phyloP scores from a whole-genome alignment of 2,888 invertebrate species.

The Esperia sulphurella region DNA sequence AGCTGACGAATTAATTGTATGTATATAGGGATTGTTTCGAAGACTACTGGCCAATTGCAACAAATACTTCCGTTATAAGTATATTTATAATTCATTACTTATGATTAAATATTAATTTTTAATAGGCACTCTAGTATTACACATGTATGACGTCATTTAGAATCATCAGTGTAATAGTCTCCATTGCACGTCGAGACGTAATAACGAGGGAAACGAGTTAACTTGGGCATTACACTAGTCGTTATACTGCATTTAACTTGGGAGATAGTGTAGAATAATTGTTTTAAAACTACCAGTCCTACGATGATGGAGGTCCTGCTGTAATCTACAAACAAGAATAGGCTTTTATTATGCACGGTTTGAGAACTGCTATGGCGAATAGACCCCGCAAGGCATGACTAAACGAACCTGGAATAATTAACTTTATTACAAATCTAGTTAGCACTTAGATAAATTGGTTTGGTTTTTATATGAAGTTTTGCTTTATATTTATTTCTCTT shows the following conservation, averaged over 20 bases:
- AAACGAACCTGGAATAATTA: too few relatives aligned
- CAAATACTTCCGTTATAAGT: too few relatives aligned
- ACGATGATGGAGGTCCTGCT: slow-evolving; percentile 23
- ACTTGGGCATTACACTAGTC: slow-evolving; percentile 8
- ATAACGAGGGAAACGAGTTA: slow-evolving; percentile 2
- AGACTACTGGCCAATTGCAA: too few relatives aligned
- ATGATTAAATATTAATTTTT: too few relatives aligned
- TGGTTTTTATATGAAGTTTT: too few relatives aligned
- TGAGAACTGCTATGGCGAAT: not conserved
- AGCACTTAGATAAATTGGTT: too few relatives aligned
- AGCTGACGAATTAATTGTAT: too few relatives aligned
- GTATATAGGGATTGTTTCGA: too few relatives aligned
- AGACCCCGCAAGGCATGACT: not conserved
- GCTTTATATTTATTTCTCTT: too few relatives aligned
- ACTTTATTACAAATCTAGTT: too few relatives aligned
- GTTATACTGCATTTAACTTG: slow-evolving; percentile 20
- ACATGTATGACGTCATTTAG: not conserved
- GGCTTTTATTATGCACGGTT: not conserved
- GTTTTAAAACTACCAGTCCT: slow-evolving; percentile 29
- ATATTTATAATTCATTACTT: too few relatives aligned
- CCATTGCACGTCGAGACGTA: not conserved
- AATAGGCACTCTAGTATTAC: too few relatives aligned
- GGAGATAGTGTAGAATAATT: slow-evolving; percentile 23
- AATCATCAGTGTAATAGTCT: not conserved
- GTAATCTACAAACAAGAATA: slow-evolving; percentile 7